phyloP scores from a whole-genome alignment of 2,888 invertebrate species.

The Dasypogon diadema region DNA sequence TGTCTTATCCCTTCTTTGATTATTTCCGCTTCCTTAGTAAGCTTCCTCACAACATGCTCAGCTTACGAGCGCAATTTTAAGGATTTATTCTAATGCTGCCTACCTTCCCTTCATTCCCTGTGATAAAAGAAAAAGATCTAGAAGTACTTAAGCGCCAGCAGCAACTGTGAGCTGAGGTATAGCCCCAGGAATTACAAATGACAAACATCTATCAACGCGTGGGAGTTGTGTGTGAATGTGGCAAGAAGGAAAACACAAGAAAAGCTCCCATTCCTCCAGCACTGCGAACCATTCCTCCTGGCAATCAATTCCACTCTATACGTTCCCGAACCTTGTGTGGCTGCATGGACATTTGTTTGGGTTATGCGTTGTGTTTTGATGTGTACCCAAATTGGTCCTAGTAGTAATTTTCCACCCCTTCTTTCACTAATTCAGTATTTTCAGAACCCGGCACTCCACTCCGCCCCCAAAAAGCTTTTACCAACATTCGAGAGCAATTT shows the following conservation, averaged over 20 bases:
- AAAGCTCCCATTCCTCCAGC: not conserved
- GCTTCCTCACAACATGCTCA: not conserved
- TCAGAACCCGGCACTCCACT: not conserved
- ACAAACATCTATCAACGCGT: constrained; percentile 32
- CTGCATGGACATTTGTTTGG: constrained; percentile 23
- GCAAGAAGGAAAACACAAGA: not conserved
- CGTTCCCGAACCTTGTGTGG: not conserved
- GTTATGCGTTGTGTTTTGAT: constrained; percentile 28
- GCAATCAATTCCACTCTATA: not conserved
- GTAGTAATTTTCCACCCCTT: constrained; percentile 16
- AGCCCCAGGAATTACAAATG: constrained; percentile 15
- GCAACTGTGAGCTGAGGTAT: constrained; percentile 1
- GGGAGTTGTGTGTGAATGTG: not conserved
- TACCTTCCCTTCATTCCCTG: not conserved
- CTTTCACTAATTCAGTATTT: not conserved
- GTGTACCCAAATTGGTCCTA: constrained; percentile 8
- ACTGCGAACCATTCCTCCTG: not conserved
- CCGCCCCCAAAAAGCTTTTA: not conserved
- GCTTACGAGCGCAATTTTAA: constrained; percentile 22
- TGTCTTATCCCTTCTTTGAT: constrained; percentile 4
- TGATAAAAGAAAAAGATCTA: not conserved
- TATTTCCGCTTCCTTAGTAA: constrained; percentile 10
- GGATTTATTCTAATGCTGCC: constrained; percentile 38
- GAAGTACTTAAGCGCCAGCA: constrained; percentile 3
- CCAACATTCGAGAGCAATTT: not conserved